Conservation (phyloP, 2,888 invertebrate genomes). For the Luffia ferchaultella region DNA sequence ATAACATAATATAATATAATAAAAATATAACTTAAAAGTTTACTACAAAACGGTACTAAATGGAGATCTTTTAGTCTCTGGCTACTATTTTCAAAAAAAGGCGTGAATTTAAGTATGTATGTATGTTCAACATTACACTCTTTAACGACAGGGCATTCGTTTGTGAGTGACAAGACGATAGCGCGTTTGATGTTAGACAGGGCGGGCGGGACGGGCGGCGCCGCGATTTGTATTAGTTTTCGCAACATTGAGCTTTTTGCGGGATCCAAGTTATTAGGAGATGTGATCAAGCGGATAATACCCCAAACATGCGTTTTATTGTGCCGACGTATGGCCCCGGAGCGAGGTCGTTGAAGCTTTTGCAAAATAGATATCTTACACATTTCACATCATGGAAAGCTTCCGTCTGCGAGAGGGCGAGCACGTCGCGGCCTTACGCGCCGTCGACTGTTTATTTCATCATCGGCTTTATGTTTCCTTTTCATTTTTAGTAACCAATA, state of each 20-base stretch:
- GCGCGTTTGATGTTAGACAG: constrained; percentile 30
- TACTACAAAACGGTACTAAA: too few relatives aligned
- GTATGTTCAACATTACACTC: too few relatives aligned
- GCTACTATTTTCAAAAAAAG: too few relatives aligned
- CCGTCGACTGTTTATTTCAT: background rate
- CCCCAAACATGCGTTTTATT: constrained; percentile 60
- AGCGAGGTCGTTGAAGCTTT: constrained; percentile 36
- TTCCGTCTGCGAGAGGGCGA: background rate
- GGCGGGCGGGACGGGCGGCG: constrained; percentile 26
- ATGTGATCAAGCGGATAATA: constrained; percentile 61
- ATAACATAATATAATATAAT: too few relatives aligned
- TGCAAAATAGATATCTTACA: constrained; percentile 26
- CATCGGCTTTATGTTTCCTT: background rate
- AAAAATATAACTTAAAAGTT: too few relatives aligned
- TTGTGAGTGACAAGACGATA: constrained; percentile 10
- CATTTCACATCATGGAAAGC: constrained; percentile 1
- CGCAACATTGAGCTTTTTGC: constrained; percentile 57
- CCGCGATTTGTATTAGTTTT: constrained; percentile 35
- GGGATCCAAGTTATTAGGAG: constrained; percentile 63
- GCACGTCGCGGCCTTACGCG: background rate
- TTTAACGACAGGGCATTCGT: background rate
- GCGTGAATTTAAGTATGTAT: too few relatives aligned
- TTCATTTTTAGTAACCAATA: too few relatives aligned
- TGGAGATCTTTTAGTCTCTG: too few relatives aligned
- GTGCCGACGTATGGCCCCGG: constrained; percentile 41